Percentiles rank a stretch among this genome's conserved stretches.
These are phyloP conservation scores for Ibycter americanus DNA, from an alignment of 2,797 vertebrate species.

Conservation along the genomic window DNA sequence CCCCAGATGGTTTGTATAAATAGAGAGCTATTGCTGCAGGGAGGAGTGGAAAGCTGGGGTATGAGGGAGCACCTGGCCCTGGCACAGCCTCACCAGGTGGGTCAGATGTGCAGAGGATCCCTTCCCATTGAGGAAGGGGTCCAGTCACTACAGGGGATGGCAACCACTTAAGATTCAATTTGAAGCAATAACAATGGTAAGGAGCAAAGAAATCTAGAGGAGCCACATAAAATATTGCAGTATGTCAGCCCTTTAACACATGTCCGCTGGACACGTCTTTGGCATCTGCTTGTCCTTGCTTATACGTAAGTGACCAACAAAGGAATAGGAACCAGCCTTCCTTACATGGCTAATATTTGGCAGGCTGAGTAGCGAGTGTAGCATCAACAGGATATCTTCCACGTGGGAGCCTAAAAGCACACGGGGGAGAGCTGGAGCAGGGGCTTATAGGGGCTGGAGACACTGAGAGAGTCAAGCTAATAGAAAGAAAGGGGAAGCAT, in stretches of 20 bases:
- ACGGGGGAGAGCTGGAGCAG: not conserved
- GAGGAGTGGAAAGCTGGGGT: not conserved
- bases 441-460: not conserved
- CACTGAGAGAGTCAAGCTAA: not conserved
- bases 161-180: not conserved
- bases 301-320: not conserved
- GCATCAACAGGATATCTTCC: not conserved
- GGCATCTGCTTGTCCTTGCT: not conserved
- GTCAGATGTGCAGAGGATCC: not conserved
- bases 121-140: not conserved
- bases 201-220: not conserved
- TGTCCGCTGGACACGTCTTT: not conserved
- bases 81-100: not conserved
- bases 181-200: not conserved
- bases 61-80: not conserved
- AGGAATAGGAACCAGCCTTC: not conserved
- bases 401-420: not conserved
- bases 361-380: not conserved
- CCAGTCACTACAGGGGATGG: not conserved
- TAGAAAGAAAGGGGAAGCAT: not conserved
- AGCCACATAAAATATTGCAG: not conserved
- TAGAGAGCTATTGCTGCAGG: conserved; percentile 5
- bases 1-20: conserved; percentile 14
- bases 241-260: accelerated
- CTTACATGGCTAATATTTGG: not conserved